Evolutionary conservation across 1,140 invertebrate genomes (phyloP), one percentile per base, ranked within the genome.

Genomic region (Euura lappo): DNA sequence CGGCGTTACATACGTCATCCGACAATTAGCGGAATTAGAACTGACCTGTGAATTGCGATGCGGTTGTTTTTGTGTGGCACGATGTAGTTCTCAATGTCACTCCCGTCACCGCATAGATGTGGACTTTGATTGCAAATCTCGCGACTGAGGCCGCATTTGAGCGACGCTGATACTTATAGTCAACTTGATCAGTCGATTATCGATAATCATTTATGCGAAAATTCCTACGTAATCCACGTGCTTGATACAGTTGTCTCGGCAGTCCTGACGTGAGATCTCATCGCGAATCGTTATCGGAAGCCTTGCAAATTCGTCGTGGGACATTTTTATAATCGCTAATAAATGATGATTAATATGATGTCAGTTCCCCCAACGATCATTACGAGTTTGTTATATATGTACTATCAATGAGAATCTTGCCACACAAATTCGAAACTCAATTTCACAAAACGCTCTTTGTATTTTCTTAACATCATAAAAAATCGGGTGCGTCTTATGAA

Each of bases 141-240:
- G 66, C 13, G 66, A 68, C 66, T 68, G 66, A 68, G 4, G 2
- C 66, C 28, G 4, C 66, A 68, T 42, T 11, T 68, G 66, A 68
- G 8, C 8, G 13, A 4, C 8, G 11, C 44, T 68, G 7, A 4
- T 42, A 28, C 66, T 68, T 68, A 68, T 68, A 68, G 13, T 3
- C 3, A 42, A 3, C 1, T 42, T 68, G 8, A 44, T 42, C 42
- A 68, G 4, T 42, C 10, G 66, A 68, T 68, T 44, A 42, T 42
- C 66, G 66, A 68, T 68, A 11, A 44, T 68, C 42, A 68, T 68
- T 44, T 68, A 44, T 68, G 66, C 42, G 13, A 68, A 44, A 68
- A 68, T 68, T 68, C 66, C 28, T 28, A 13, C 11, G 44, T 68
- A 68, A 68, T 68, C 66, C 66, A 28, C 42, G 66, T 44, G 13